Conservation (phyloP, 2,797 vertebrate species). For the Huso huso region DNA sequence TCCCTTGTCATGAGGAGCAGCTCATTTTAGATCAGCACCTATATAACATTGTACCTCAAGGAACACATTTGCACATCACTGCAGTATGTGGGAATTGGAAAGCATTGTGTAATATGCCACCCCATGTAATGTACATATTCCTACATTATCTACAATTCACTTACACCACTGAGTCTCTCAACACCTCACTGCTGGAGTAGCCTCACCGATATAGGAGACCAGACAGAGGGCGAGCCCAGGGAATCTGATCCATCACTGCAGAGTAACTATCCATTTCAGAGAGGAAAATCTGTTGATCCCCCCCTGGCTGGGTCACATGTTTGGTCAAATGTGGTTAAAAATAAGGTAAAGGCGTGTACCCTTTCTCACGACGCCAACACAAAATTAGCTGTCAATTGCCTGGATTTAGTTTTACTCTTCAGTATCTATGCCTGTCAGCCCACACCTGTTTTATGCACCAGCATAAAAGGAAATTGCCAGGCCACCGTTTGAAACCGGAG, state of each 20-base stretch:
- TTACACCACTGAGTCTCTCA: too few relatives aligned
- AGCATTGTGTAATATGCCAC: too few relatives aligned
- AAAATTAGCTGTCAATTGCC: conserved; percentile 24
- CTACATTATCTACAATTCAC: too few relatives aligned
- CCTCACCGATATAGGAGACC: too few relatives aligned
- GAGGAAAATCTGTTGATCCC: background rate
- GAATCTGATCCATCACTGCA: conserved; percentile 25
- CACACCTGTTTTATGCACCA: background rate
- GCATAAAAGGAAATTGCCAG: background rate
- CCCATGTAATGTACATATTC: too few relatives aligned
- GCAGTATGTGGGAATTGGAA: too few relatives aligned
- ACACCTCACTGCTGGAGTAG: too few relatives aligned
- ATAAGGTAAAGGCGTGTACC: background rate
- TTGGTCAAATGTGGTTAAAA: background rate
- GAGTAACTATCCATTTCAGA: conserved; percentile 17
- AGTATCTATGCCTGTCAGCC: background rate
- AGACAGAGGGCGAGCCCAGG: conserved; percentile 8
- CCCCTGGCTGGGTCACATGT: background rate
- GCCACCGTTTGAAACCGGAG: background rate
- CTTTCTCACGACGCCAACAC: background rate
- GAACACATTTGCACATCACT: too few relatives aligned
- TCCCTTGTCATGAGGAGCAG: too few relatives aligned
- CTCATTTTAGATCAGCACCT: too few relatives aligned
- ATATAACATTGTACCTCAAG: too few relatives aligned
- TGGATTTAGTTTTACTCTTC: too few relatives aligned